Evolutionary conservation across 2,113 vertebrate genomes (phyloP), one percentile per base, ranked within the genome.

Genomic region (Nanorana parkeri): DNA sequence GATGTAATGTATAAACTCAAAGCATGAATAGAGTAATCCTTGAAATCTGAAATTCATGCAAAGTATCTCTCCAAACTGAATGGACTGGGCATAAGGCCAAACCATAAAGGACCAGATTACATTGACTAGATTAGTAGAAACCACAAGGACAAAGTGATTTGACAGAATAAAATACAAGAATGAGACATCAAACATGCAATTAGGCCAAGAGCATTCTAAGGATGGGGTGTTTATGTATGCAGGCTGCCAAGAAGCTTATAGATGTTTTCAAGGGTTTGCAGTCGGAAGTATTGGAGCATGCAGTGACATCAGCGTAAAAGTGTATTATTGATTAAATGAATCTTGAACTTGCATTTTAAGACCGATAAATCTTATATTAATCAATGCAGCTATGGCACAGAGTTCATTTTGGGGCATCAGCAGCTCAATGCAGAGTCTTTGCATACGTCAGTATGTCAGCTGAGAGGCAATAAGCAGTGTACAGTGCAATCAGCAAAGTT

Each of bases 371-470:
- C 60, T 41, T 16, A 65, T 51, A 32, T 0, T 17, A 79, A 55
- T 24, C 2, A n/a, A 5, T 28, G 1, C 0, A 23, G 56, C 19
- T 85, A 79, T 72, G 6, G 76, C 7, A 15, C 67, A 69, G 85
- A 84, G 54, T 81, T 83, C 5, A 56, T 64, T 36, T 84, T 36
- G 20, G 56, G 54, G 17, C 1, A 47, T 6, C 28, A 67, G 2
- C 16, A 51, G 61, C 78, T 85, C 29, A 19, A 2, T 11, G 4
- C 67, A 41, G 29, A 2, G 20, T 61, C 80, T 85, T 85, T 85
- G 63, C 29, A 32, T 71, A 52, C 77, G 7, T 84, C 73, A 85
- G 75, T 71, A 52, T 75, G 7, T 84, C 71, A 85, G 76, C 67
- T 85, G 36, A 74, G 28, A 64, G 16, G 79, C 29, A 66, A 19